Evolutionary conservation across 1,140 invertebrate species (phyloP), one percentile per base, ranked within the genome.

Genomic region (Cyphomyrmex costatus): DNA sequence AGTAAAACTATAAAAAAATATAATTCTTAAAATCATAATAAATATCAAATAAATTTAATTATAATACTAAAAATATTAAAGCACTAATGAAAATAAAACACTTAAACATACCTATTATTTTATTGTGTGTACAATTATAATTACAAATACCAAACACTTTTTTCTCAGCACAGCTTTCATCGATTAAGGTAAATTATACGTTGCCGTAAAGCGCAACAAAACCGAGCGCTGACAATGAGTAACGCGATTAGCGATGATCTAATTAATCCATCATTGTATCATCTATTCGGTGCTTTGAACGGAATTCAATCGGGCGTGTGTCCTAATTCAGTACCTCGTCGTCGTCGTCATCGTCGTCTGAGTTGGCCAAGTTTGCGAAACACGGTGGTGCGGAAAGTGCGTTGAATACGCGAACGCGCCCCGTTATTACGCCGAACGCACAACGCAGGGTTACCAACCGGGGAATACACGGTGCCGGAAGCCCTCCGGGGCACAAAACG

Each of bases 251-350:
- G 68, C 56, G 68, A 83, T 74, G 68, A 83, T 83, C 53, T 36
- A 83, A 83, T 83, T 83, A 83, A 74, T 83, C 36, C 68, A 24
- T 83, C 66, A 83, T 83, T 83, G 79, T 83, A 68, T 83, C 79
- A 83, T n/a, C 79, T 60, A 60, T 73, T 60, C 36, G 36, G 53
- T 12, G 12, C 79, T 82, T 73, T 49, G 79, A 74, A 14, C 24
- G n/a, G 3, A 19, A 71, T 46, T 14, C 51, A 68, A 82, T 82
- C 79, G 53, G 19, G 66, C 66, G 65, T 71, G 66, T 51, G 49
- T 46, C 8, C 68, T 74, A 83, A 83, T 83, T 83, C 33, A 36
- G 7, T 7, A 53, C 68, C 12, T 24, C 53, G 36, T 33, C 66
- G 24, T 61, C 36, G 46, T 49, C 46, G 68, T 71, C 46, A 19